Base-by-base conservation (phyloP, 2,888 invertebrate species). In the Scaptomyza tumidula region DNA sequence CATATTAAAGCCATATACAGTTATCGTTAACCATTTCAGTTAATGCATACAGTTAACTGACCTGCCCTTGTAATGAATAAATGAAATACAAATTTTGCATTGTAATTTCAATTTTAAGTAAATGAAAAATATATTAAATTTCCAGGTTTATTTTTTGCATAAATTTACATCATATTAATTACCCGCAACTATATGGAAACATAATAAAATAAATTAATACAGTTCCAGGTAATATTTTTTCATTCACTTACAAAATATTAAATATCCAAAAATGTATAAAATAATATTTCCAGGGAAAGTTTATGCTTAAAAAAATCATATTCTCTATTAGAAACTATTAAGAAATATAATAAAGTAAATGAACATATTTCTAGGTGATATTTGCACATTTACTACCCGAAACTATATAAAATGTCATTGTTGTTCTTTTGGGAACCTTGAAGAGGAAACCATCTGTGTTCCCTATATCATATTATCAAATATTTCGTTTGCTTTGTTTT, bases 11-110 rank as follows among this genome's bases (percentile, higher is more conserved):
- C 33, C 3, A 10, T 16, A 35, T 10, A 56, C 46, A 54, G 70
- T 71, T 59, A 67, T 57, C 53, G 49, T 46, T 52, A 16, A 10
- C 31, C 46, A 56, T 48, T 49, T 63, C 49, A 60, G 59, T 69
- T 61, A 71, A 80, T 80, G 71, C 57, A 44, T 16, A 45, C 54
- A 46, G 73, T 50, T 78, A 78, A 85, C 82, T 81, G 79, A 75
- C 70, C 50, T 77, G 75, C 76, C 75, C 75, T 75, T 76, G 72
- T 44, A 27, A n/a, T 10, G 11, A 11, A 50, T 14, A 31, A 16
- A 39, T 35, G 13, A 50, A 14, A 35, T 35, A 33, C 19, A 37
- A 33, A 7, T 1, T 11, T 33, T 2, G 33, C 33, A 33, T 33
- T 33, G 9, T 33, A 10, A 33, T 29, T 29, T 29, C 6, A 9